phyloP scores from a whole-genome alignment of 53 echinoderm and acorn worm species.

The Zoroaster sp. region DNA sequence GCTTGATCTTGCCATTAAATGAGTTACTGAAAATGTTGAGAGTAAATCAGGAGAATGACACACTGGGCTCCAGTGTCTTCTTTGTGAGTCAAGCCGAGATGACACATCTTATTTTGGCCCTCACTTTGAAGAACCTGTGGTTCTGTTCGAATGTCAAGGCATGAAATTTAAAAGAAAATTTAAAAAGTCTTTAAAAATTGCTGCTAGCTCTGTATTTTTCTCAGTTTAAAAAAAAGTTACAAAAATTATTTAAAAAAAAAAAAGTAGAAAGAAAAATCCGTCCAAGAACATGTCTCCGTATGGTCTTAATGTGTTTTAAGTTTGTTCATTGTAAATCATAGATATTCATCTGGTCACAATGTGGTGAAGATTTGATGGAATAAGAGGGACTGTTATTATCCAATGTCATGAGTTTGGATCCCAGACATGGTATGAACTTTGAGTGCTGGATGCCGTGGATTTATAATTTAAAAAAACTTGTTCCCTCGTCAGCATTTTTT shows the following conservation, averaged over 20 bases:
- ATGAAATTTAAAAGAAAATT: background rate
- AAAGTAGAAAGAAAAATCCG: slow-evolving; percentile 3
- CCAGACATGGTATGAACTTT: too few species aligned
- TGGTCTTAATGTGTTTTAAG: background rate
- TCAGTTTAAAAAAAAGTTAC: background rate
- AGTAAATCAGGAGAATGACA: too few species aligned
- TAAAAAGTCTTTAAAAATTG: background rate
- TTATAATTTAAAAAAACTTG: too few species aligned
- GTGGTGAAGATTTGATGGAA: too few species aligned
- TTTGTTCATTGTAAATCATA: background rate
- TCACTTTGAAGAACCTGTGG: too few species aligned
- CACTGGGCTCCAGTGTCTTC: too few species aligned
- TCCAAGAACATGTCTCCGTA: slow-evolving; percentile 19
- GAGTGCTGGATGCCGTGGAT: too few species aligned
- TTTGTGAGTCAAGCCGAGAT: too few species aligned
- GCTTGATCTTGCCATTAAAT: slow-evolving; percentile 18
- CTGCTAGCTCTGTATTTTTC: slow-evolving; percentile 21
- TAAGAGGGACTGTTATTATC: too few species aligned
- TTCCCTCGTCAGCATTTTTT: too few species aligned
- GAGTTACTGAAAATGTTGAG: background rate
- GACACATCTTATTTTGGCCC: too few species aligned
- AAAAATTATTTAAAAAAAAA: background rate
- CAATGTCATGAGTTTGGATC: too few species aligned
- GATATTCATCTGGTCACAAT: background rate
- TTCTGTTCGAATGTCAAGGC: background rate